Evolutionary conservation across 2,113 vertebrate genomes (phyloP).

Genomic region (Menidia beryllina): DNA sequence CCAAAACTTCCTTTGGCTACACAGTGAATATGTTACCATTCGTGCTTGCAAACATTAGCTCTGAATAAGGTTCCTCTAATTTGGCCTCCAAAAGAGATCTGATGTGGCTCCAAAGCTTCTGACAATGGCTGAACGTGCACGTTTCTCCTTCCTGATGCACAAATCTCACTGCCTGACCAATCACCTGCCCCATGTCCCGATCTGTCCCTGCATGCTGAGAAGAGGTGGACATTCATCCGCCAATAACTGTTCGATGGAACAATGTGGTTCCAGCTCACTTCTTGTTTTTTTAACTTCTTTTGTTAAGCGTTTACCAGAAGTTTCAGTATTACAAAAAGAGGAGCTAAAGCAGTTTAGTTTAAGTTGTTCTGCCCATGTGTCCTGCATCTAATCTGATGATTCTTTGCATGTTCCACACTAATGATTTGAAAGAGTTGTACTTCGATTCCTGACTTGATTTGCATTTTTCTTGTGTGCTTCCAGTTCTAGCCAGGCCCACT

Average conservation of each 20-base stretch:
- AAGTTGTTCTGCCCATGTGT: background rate
- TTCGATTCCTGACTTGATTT: constrained; percentile 39
- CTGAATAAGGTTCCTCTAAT: constrained; percentile 15
- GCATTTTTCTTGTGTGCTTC: constrained; percentile 44
- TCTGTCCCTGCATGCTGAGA: constrained; percentile 40
- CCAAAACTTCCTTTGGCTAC: too few relatives aligned
- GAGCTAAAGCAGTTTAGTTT: too few relatives aligned
- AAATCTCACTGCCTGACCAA: background rate
- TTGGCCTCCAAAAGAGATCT: constrained; percentile 4
- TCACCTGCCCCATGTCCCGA: constrained; percentile 21
- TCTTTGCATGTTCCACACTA: constrained; percentile 38
- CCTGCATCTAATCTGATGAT: background rate
- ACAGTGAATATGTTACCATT: too few relatives aligned
- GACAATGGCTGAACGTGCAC: constrained; percentile 14
- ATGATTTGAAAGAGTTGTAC: constrained; percentile 28
- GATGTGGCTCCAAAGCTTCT: constrained; percentile 19
- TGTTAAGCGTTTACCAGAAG: background rate
- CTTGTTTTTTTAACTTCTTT: background rate
- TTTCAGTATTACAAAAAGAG: background rate
- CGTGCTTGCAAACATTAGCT: too few relatives aligned
- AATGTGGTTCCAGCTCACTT: background rate
- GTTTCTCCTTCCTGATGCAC: background rate
- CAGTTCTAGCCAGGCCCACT: constrained; percentile 10
- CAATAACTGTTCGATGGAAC: background rate
- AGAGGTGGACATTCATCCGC: background rate